Conservation (phyloP, 1,140 invertebrate genomes). For the Cephus cinctus region DNA sequence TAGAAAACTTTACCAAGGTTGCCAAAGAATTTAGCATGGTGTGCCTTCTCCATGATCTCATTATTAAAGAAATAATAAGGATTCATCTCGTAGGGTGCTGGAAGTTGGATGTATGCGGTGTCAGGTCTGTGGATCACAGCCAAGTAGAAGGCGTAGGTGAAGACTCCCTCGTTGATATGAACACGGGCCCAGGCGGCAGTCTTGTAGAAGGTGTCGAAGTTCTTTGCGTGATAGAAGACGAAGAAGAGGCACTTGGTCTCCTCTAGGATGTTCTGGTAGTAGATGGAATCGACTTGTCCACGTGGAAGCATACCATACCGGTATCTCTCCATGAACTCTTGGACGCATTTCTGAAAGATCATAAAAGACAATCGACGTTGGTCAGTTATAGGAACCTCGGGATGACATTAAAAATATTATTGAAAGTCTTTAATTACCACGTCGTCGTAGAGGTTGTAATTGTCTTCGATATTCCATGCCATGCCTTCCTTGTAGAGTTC, state of each 20-base stretch:
- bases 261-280: conserved; percentile 55
- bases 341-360: too few species aligned
- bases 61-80: neutral
- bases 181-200: conserved; percentile 57
- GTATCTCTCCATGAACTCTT: too few species aligned
- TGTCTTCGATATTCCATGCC: conserved; percentile 53
- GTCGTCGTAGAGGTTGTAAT: conserved; percentile 42
- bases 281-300: too few species aligned
- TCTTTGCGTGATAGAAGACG: conserved; percentile 65
- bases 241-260: conserved; percentile 65
- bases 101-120: conserved; percentile 33
- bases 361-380: too few species aligned
- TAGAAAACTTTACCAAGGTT: too few species aligned
- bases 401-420: too few species aligned
- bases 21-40: neutral
- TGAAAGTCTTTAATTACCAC: neutral
- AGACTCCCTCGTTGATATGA: conserved; percentile 63
- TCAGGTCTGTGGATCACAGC: conserved; percentile 61
- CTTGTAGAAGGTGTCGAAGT: conserved; percentile 36
- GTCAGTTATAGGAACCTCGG: too few species aligned
- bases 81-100: neutral
- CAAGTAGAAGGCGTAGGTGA: conserved; percentile 61
- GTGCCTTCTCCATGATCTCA: neutral
- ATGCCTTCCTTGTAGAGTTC: conserved; percentile 51
- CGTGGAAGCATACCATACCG: too few species aligned